A percentile compares a stretch with the other conserved stretches of the same genome.
Evolutionary conservation across 2,797 vertebrate species (phyloP).

Genomic region (Coluber constrictor): DNA sequence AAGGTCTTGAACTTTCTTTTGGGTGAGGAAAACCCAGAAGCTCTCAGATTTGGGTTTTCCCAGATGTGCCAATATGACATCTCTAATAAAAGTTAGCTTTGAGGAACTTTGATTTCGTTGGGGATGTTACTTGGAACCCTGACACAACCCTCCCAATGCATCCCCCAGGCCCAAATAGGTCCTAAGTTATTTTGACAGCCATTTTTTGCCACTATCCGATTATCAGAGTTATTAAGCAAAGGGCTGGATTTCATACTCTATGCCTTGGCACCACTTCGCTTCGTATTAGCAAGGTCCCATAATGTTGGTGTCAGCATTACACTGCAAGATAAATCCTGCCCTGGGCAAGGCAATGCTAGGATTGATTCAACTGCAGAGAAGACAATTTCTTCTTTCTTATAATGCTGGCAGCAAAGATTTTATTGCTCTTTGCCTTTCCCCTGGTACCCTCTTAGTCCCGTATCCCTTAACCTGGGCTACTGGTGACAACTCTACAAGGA

Average conservation of each 20-base stretch:
- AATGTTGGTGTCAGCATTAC: constrained; percentile 31
- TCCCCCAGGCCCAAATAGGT: neutral
- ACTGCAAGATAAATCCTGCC: constrained; percentile 31
- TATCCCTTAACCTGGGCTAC: neutral
- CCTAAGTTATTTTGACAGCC: neutral
- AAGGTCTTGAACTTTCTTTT: too few species aligned
- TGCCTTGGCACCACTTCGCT: neutral
- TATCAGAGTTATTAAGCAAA: neutral
- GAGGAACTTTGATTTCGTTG: too few species aligned
- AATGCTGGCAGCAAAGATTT: neutral
- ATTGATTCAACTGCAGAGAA: neutral
- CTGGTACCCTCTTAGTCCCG: too few species aligned
- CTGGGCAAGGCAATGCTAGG: constrained; percentile 24
- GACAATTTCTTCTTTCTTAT: neutral
- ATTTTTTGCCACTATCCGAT: constrained; percentile 34
- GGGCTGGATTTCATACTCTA: neutral
- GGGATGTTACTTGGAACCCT: too few species aligned
- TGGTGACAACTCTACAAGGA: neutral
- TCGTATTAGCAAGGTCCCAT: constrained; percentile 32
- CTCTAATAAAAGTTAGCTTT: too few species aligned
- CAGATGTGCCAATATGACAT: too few species aligned
- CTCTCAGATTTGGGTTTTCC: too few species aligned
- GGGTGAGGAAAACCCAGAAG: too few species aligned
- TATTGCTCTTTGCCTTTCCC: neutral
- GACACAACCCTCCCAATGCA: neutral